These are phyloP conservation scores for Champsocephalus gunnari DNA, from an alignment of 2,797 vertebrate genomes.

Conservation along the genomic window DNA sequence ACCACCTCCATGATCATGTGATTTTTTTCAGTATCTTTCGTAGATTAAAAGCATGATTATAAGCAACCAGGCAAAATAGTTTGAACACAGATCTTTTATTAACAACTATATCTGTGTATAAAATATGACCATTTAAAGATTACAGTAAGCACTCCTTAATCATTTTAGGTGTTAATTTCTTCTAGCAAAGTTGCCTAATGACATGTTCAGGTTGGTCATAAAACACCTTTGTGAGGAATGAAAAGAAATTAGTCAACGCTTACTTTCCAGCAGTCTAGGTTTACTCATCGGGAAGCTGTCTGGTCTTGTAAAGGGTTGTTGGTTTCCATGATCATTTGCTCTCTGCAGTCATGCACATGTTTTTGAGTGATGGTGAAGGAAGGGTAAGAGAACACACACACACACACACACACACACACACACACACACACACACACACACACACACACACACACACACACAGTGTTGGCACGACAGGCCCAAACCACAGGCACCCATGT, in stretches of 20 bases:
- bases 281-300: slow-evolving; percentile 62
- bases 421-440: slow-evolving; percentile 7
- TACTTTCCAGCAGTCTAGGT: slow-evolving; percentile 24
- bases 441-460: slow-evolving; percentile 30
- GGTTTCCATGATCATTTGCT: slow-evolving; percentile 56
- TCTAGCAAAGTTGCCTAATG: background rate
- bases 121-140: background rate
- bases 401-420: slow-evolving; percentile 28
- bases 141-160: background rate
- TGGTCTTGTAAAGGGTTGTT: slow-evolving; percentile 56
- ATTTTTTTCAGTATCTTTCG: background rate
- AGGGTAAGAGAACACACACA: slow-evolving; percentile 22
- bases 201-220: slow-evolving; percentile 21
- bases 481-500: slow-evolving; percentile 75
- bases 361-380: slow-evolving; percentile 61
- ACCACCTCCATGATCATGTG: background rate
- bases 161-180: slow-evolving; percentile 14
- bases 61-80: background rate
- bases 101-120: background rate
- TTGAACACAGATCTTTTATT: background rate
- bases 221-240: slow-evolving; percentile 9
- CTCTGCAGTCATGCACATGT: slow-evolving; percentile 39
- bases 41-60: background rate
- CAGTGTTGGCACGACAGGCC: slow-evolving; percentile 69
- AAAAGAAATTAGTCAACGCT: slow-evolving; percentile 38